These are phyloP conservation scores for Naso thynnoides DNA, from an alignment of 2,797 vertebrate genomes.

Conservation along the genomic window DNA sequence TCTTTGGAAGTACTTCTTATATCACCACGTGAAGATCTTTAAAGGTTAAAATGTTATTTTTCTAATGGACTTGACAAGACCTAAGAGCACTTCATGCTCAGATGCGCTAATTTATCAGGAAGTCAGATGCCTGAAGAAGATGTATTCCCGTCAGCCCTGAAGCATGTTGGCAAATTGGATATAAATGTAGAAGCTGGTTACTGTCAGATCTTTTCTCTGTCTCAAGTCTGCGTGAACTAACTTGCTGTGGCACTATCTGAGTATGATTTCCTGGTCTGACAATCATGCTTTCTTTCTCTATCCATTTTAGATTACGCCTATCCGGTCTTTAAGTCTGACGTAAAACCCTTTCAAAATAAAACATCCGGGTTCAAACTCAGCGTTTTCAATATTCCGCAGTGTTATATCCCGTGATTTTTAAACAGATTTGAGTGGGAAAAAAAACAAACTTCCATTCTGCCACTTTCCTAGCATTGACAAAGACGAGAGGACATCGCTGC, in stretches of 20 bases:
- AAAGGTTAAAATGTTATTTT: conserved; percentile 56
- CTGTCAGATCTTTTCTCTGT: conserved; percentile 39
- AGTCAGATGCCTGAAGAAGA: conserved; percentile 30
- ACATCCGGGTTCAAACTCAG: too few relatives aligned
- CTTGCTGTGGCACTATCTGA: conserved; percentile 7
- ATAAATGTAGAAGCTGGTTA: conserved; percentile 43
- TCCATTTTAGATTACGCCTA: too few relatives aligned
- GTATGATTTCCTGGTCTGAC: conserved; percentile 4
- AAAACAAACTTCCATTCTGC: too few relatives aligned
- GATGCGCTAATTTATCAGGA: conserved; percentile 40
- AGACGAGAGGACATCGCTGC: too few relatives aligned
- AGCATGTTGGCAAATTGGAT: conserved; percentile 35
- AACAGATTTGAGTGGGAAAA: too few relatives aligned
- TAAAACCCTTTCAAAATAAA: too few relatives aligned
- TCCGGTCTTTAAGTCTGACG: too few relatives aligned
- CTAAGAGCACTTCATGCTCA: conserved; percentile 31
- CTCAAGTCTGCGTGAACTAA: conserved; percentile 22
- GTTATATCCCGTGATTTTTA: too few relatives aligned
- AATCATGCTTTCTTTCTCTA: conserved; percentile 9
- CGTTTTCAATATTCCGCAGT: too few relatives aligned
- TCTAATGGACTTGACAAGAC: conserved; percentile 48
- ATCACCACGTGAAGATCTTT: conserved; percentile 17
- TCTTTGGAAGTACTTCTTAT: not conserved
- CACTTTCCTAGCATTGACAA: too few relatives aligned
- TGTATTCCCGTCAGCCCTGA: conserved; percentile 30